phyloP scores from a whole-genome alignment of 2,888 invertebrate species.

The Nineta flava region DNA sequence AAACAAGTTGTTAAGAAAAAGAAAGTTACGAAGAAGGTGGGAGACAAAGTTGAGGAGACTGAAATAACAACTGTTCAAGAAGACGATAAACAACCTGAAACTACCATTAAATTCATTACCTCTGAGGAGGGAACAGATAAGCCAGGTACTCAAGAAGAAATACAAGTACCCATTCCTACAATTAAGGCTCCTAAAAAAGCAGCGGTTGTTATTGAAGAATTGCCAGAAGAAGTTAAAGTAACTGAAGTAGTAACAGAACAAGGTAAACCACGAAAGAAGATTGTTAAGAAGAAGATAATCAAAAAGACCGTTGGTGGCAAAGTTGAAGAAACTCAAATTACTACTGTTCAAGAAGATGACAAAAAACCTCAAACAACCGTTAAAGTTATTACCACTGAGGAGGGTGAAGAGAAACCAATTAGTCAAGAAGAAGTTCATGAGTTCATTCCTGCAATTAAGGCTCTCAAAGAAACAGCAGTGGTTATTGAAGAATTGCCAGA shows the following conservation, averaged over 20 bases:
- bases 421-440: conserved; percentile 12
- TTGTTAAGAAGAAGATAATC: conserved; percentile 25
- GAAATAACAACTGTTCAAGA: conserved; percentile 15
- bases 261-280: conserved; percentile 20
- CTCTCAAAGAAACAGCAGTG: conserved; percentile 8
- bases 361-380: conserved; percentile 11
- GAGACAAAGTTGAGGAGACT: conserved; percentile 22
- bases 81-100: conserved; percentile 21
- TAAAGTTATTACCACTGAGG: conserved; percentile 9
- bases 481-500: conserved; percentile 26
- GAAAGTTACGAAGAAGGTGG: conserved; percentile 16
- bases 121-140: conserved; percentile 6
- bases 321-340: conserved; percentile 26
- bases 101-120: conserved; percentile 24
- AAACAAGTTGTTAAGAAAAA: conserved; percentile 19
- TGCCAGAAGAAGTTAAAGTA: conserved; percentile 22
- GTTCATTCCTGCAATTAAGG: conserved; percentile 2
- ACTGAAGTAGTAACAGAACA: conserved; percentile 26
- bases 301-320: conserved; percentile 25
- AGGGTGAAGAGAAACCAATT: conserved; percentile 16
- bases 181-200: background rate
- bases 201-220: conserved; percentile 10
- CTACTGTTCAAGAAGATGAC: conserved; percentile 20
- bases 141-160: conserved; percentile 3
- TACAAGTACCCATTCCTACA: background rate